Conservation (phyloP, 2,113 vertebrate species). For the Dascyllus trimaculatus region DNA sequence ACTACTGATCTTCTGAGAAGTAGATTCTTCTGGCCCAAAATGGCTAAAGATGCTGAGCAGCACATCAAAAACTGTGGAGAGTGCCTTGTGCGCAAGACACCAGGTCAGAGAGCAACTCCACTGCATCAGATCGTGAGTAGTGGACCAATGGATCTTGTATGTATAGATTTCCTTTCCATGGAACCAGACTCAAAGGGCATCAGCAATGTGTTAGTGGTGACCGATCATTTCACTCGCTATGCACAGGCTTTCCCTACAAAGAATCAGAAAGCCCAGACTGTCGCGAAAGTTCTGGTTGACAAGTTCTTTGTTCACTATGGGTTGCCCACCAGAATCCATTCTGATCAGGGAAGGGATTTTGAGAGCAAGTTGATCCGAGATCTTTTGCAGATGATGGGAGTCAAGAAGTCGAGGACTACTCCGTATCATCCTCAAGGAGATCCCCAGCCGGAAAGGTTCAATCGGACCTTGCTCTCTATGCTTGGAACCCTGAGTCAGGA, state of each 20-base stretch:
- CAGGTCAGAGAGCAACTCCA: neutral
- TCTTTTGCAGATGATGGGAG: neutral
- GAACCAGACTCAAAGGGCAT: neutral
- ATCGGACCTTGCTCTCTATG: neutral
- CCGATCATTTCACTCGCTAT: slow-evolving; percentile 8
- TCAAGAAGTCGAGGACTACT: neutral
- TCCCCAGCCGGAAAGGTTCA: slow-evolving; percentile 7
- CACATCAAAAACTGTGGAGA: slow-evolving; percentile 7
- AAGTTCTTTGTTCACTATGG: slow-evolving; percentile 20
- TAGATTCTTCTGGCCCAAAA: neutral
- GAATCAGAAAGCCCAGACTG: slow-evolving; percentile 7
- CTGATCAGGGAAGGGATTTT: slow-evolving; percentile 24
- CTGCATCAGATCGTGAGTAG: slow-evolving; percentile 1
- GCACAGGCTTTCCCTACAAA: neutral
- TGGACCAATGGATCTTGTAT: slow-evolving; percentile 13
- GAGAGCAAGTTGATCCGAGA: slow-evolving; percentile 1
- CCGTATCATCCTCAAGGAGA: slow-evolving; percentile 11
- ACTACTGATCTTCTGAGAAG: neutral
- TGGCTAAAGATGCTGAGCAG: neutral
- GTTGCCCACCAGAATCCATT: slow-evolving; percentile 1
- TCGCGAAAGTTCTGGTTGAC: neutral
- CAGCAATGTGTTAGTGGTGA: slow-evolving; percentile 6
- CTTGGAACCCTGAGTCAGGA: neutral
- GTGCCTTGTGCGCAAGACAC: neutral
- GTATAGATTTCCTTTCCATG: slow-evolving; percentile 9